A percentile compares a stretch with the other conserved stretches of the same genome.
phyloP scores from a whole-genome alignment of 2,888 invertebrate species.

The Pterostichus niger region DNA sequence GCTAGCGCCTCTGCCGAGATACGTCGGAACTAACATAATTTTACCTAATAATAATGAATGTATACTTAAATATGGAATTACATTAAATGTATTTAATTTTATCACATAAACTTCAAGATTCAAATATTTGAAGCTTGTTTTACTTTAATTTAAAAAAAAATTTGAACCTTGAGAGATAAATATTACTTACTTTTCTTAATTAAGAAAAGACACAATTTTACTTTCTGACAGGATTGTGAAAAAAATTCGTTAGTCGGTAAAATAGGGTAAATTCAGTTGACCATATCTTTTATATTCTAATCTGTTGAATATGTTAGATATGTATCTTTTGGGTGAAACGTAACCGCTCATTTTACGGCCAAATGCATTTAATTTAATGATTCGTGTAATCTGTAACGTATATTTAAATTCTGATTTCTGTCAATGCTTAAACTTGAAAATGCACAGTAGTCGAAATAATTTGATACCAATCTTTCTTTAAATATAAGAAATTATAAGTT shows the following conservation, averaged over 20 bases:
- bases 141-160: no score
- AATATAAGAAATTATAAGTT: not conserved
- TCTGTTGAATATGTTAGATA: slow-evolving; percentile 58
- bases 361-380: slow-evolving; percentile 36
- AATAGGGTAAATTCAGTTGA: slow-evolving; percentile 7
- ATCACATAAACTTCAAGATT: no score
- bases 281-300: slow-evolving; percentile 49
- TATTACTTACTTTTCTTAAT: no score
- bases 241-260: not conserved
- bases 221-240: no score
- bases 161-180: no score
- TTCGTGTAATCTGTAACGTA: slow-evolving; percentile 43
- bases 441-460: not conserved
- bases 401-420: slow-evolving; percentile 40
- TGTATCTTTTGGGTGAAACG: slow-evolving; percentile 38
- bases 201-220: no score
- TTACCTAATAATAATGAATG: no score
- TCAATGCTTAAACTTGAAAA: slow-evolving; percentile 1
- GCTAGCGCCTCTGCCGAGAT: no score
- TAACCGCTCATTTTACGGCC: slow-evolving; percentile 23
- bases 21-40: no score
- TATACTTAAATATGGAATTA: no score
- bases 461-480: slow-evolving; percentile 34
- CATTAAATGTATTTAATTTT: no score
- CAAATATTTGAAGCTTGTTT: no score